These are phyloP conservation scores for Pantherophis vulpinus DNA, from an alignment of 2,797 vertebrate species.

Conservation along the genomic window DNA sequence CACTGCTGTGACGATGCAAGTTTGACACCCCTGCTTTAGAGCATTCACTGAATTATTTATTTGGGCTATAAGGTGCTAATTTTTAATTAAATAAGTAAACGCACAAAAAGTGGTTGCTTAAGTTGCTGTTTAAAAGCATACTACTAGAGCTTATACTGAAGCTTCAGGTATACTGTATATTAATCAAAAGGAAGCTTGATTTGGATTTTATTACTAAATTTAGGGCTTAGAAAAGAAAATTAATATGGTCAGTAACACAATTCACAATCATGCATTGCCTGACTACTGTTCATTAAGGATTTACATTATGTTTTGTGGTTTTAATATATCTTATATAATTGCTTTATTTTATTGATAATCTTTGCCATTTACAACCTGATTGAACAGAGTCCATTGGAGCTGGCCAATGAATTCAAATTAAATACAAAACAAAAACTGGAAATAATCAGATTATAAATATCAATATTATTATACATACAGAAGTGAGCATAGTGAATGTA, in stretches of 20 bases:
- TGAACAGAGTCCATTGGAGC: not conserved
- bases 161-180: not conserved
- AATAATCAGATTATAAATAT: not conserved
- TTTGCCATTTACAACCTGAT: not conserved
- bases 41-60: not conserved
- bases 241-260: not conserved
- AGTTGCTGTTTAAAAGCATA: not conserved
- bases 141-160: not conserved
- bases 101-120: not conserved
- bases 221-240: not conserved
- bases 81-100: not conserved
- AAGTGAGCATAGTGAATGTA: not conserved
- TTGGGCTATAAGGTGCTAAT: not conserved
- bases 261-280: not conserved
- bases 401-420: not conserved
- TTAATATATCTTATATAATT: not conserved
- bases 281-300: not conserved
- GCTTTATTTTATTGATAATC: not conserved
- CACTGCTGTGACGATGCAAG: too few relatives aligned
- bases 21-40: not conserved
- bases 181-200: not conserved
- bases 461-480: not conserved
- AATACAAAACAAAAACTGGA: not conserved
- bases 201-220: not conserved
- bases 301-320: not conserved